Percentiles rank a stretch among this genome's conserved stretches.
These are phyloP conservation scores for Recurvirostra avosetta DNA, from an alignment of 2,113 vertebrate genomes.

Conservation along the genomic window DNA sequence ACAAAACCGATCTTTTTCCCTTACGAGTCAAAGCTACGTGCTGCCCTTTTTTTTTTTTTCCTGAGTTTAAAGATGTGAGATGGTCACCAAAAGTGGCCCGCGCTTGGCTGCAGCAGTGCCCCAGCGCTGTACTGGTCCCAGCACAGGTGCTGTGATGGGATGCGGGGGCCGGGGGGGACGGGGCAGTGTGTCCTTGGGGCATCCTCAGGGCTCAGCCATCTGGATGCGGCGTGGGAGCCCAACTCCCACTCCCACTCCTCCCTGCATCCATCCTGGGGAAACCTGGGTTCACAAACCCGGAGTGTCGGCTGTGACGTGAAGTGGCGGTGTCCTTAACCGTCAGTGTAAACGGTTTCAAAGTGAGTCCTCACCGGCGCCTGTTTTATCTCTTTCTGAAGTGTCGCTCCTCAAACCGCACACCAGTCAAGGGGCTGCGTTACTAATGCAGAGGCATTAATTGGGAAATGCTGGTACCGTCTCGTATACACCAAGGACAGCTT, in stretches of 20 bases:
- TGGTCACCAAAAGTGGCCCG: background rate
- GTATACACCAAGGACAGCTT: background rate
- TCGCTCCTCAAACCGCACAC: background rate
- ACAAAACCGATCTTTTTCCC: background rate
- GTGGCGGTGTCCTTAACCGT: accelerated
- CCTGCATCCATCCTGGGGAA: background rate
- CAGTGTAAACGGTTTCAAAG: background rate
- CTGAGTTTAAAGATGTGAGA: background rate
- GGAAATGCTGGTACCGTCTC: background rate
- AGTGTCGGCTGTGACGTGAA: accelerated
- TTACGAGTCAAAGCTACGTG: background rate
- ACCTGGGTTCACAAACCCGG: background rate
- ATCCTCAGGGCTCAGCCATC: accelerated
- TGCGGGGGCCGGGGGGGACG: accelerated
- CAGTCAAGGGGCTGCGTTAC: background rate
- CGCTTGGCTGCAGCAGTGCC: accelerated
- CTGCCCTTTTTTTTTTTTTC: background rate
- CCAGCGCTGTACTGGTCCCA: background rate
- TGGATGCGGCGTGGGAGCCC: accelerated
- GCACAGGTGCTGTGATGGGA: background rate
- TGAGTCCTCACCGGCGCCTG: background rate
- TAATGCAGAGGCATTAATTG: background rate
- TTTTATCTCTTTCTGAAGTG: background rate
- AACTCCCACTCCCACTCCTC: accelerated
- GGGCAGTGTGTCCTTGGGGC: background rate